phyloP scores from a whole-genome alignment of 1,140 invertebrate genomes.

The Drosophila bipectinata region DNA sequence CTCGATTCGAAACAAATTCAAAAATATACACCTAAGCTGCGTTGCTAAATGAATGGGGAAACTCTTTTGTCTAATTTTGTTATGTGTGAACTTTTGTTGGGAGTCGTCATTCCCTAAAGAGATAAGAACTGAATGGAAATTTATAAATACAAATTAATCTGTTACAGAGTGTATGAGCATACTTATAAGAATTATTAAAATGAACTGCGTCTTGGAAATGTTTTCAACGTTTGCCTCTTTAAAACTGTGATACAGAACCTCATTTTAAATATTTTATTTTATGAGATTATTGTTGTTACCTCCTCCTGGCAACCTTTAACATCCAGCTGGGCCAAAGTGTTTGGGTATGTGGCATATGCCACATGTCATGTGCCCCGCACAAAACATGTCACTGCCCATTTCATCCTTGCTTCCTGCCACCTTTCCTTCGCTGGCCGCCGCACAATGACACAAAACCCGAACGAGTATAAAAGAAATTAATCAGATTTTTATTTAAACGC shows the following conservation, averaged over 20 bases:
- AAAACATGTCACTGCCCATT: conserved; percentile 72
- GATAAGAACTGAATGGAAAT: conserved; percentile 39
- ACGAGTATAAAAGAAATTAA: conserved; percentile 77
- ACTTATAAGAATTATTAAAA: conserved; percentile 23
- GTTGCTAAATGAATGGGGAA: conserved; percentile 59
- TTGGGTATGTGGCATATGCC: conserved; percentile 35
- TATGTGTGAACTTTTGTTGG: conserved; percentile 61
- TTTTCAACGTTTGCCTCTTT: background rate
- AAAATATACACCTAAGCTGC: conserved; percentile 56
- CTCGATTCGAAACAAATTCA: conserved; percentile 30
- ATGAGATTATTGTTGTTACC: conserved; percentile 1
- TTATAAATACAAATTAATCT: conserved; percentile 66
- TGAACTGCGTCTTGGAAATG: conserved; percentile 2
- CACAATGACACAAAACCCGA: conserved; percentile 70
- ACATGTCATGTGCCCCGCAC: conserved; percentile 59
- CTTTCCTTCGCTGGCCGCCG: conserved; percentile 46
- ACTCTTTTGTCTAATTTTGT: conserved; percentile 70
- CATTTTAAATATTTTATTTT: background rate
- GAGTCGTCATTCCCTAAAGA: conserved; percentile 5
- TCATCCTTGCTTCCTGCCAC: conserved; percentile 68
- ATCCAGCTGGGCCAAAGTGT: conserved; percentile 54
- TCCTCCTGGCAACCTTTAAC: conserved; percentile 50
- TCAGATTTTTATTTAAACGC: conserved; percentile 82
- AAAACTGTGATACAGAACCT: background rate
- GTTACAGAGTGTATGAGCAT: conserved; percentile 24